Percentiles rank a stretch among this genome's conserved stretches.
Conservation (phyloP, 2,888 invertebrate genomes). For the Drosophila pseudotalamancana region DNA sequence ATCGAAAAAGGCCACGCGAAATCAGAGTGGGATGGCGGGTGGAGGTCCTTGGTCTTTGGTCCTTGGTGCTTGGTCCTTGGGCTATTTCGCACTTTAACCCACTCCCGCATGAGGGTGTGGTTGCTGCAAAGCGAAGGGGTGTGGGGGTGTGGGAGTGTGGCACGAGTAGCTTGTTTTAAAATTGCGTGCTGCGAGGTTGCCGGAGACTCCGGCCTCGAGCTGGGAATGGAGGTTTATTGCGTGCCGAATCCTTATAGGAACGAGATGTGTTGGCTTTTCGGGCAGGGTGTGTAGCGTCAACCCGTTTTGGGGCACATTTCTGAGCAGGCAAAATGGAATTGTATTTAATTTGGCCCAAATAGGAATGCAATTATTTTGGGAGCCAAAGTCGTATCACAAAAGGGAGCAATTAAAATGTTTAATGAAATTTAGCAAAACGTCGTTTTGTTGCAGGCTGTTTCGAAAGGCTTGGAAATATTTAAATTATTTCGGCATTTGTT, state of each 20-base stretch:
- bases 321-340: slow-evolving; percentile 56
- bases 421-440: slow-evolving; percentile 71
- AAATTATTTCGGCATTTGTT: slow-evolving; percentile 70
- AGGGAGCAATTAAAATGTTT: slow-evolving; percentile 78
- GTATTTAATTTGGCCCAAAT: slow-evolving; percentile 65
- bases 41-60: slow-evolving; percentile 11
- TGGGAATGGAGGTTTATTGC: slow-evolving; percentile 38
- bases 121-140: slow-evolving; percentile 10
- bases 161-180: slow-evolving; percentile 76
- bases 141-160: slow-evolving; percentile 15
- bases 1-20: slow-evolving; percentile 67
- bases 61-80: slow-evolving; percentile 49
- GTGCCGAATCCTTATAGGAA: slow-evolving; percentile 63
- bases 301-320: slow-evolving; percentile 44
- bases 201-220: slow-evolving; percentile 8
- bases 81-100: slow-evolving; percentile 61
- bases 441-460: slow-evolving; percentile 54
- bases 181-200: slow-evolving; percentile 71
- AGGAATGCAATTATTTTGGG: slow-evolving; percentile 66
- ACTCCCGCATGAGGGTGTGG: slow-evolving; percentile 34
- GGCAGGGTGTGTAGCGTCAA: slow-evolving; percentile 10
- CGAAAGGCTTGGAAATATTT: slow-evolving; percentile 63
- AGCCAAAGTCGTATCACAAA: slow-evolving; percentile 60
- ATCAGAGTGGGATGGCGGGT: slow-evolving; percentile 47
- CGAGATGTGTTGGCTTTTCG: background rate